These are phyloP conservation scores for Lasius fuliginosus DNA, from an alignment of 2,888 invertebrate genomes.

Conservation along the genomic window DNA sequence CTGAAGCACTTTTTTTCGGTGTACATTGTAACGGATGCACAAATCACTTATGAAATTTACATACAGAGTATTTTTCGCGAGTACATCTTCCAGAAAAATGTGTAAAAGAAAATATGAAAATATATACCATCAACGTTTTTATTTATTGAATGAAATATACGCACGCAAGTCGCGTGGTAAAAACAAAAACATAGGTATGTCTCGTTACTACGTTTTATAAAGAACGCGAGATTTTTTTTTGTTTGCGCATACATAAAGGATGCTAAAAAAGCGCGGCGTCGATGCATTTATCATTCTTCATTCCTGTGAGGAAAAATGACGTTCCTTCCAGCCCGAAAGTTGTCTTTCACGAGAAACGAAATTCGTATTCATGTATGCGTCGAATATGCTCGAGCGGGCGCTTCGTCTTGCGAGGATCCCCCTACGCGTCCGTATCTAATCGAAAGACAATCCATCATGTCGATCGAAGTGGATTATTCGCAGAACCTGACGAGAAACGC, in stretches of 20 bases:
- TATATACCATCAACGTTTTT: not conserved
- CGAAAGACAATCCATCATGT: conserved; percentile 55
- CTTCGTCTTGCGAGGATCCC: conserved; percentile 41
- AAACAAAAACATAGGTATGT: not conserved
- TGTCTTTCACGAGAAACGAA: conserved; percentile 40
- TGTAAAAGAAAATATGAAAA: not conserved
- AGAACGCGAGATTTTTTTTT: not conserved
- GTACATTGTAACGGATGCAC: conserved; percentile 25
- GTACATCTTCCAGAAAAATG: conserved; percentile 19
- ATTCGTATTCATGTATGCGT: conserved; percentile 56
- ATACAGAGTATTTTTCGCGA: not conserved
- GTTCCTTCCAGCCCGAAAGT: conserved; percentile 34
- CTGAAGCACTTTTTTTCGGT: conserved; percentile 23
- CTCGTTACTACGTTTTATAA: conserved; percentile 3
- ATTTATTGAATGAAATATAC: conserved; percentile 21
- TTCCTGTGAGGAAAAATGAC: not conserved
- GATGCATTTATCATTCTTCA: conserved; percentile 32
- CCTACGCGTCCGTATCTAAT: conserved; percentile 44
- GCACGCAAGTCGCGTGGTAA: not conserved
- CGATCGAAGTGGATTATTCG: conserved; percentile 47
- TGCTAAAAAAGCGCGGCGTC: not conserved
- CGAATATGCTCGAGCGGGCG: conserved; percentile 46
- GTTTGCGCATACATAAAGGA: not conserved
- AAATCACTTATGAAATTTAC: conserved; percentile 44
- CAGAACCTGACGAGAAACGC: conserved; percentile 27